phyloP scores from a whole-genome alignment of 2,888 invertebrate genomes.

The Drosophila setosimentum region DNA sequence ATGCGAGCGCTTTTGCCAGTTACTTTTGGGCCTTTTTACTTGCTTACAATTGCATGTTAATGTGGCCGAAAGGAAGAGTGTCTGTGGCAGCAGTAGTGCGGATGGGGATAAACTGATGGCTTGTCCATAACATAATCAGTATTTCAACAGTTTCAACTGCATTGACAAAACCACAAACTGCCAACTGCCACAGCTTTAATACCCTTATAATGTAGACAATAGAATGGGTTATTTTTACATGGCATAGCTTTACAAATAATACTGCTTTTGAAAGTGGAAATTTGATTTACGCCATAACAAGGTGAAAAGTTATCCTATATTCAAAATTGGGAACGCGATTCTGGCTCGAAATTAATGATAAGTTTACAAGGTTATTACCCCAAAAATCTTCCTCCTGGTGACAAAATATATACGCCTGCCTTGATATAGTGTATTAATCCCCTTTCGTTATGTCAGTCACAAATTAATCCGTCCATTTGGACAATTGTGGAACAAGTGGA shows the following conservation, averaged over 20 bases:
- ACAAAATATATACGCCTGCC: too few species aligned
- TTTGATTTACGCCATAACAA: neutral
- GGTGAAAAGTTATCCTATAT: neutral
- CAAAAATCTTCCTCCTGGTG: neutral
- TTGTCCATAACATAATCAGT: conserved; percentile 14
- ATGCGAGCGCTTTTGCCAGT: conserved; percentile 65
- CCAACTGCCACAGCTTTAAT: neutral
- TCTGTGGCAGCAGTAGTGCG: too few species aligned
- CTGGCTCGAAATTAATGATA: neutral
- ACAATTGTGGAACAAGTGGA: conserved; percentile 7
- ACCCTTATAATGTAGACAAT: neutral
- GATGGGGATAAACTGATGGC: neutral
- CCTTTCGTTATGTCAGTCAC: conserved; percentile 14
- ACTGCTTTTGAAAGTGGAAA: too few species aligned
- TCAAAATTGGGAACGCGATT: neutral
- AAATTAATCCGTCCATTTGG: neutral
- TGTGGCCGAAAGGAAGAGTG: neutral
- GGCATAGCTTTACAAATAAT: neutral
- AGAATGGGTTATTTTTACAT: accelerated
- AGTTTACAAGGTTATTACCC: neutral
- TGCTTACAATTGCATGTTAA: conserved; percentile 18
- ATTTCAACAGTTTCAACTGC: conserved; percentile 17
- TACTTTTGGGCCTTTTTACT: conserved; percentile 17
- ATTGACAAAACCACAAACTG: neutral
- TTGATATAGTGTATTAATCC: conserved; percentile 1